Percentiles rank a stretch among this genome's conserved stretches.
Evolutionary conservation across 35 echinoderm and acorn worm genomes (phyloP).

Genomic region (Diadema setosum): DNA sequence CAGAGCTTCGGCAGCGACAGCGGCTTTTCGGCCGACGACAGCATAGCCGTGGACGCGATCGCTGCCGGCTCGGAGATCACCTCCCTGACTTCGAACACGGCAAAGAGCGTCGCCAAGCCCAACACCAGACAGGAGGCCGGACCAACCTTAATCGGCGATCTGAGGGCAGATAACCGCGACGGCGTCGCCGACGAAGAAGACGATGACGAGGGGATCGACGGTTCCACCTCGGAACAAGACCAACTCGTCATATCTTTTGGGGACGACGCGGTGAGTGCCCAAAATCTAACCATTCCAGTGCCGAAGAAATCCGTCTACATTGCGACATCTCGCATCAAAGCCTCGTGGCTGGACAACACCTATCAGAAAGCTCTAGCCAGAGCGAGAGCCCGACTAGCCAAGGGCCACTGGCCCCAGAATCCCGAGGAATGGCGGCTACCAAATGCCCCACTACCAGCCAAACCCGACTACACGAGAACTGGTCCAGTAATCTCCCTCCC

Average conservation of each 20-base stretch:
- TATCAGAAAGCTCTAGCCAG: conserved; percentile 57
- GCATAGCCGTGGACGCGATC: neutral
- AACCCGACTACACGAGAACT: conserved; percentile 76
- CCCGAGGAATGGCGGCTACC: conserved; percentile 87
- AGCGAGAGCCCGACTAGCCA: conserved; percentile 40
- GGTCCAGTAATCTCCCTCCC: neutral
- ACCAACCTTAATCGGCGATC: neutral
- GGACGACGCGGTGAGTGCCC: neutral
- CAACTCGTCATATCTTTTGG: neutral
- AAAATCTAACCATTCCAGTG: neutral
- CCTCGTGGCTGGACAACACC: conserved; percentile 54
- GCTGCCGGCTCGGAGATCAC: neutral
- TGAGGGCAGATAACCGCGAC: neutral
- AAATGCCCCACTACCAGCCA: conserved; percentile 65
- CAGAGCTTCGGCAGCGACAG: neutral
- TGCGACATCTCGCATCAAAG: neutral
- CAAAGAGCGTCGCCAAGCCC: neutral
- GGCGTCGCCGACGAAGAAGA: neutral
- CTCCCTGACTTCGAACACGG: neutral
- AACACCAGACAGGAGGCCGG: neutral
- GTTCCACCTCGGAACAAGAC: no score
- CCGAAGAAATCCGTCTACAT: neutral
- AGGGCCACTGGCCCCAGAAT: conserved; percentile 38
- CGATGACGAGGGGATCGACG: neutral
- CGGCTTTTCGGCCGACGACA: conserved; percentile 10